These are phyloP conservation scores for Hemaris fuciformis DNA, from an alignment of 2,888 invertebrate genomes.

Conservation along the genomic window DNA sequence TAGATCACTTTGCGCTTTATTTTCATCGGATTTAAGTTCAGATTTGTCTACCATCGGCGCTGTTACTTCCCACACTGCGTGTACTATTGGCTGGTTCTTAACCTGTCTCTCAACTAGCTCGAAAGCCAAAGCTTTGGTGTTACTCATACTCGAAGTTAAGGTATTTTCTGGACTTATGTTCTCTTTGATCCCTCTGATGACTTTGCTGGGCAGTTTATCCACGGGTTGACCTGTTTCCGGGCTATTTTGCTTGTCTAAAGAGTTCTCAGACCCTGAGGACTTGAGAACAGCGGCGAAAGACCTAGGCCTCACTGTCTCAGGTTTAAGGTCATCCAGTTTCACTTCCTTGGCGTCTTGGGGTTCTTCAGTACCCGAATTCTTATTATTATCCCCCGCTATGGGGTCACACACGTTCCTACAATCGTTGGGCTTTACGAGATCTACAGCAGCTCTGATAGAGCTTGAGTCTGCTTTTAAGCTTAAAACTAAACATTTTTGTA, in stretches of 20 bases:
- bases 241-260: conserved; percentile 64
- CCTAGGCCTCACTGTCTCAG: conserved; percentile 56
- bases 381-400: conserved; percentile 31
- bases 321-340: conserved; percentile 37
- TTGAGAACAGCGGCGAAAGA: conserved; percentile 74
- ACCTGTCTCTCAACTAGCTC: conserved; percentile 58
- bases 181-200: conserved; percentile 82
- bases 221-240: conserved; percentile 65
- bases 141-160: conserved; percentile 66
- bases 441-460: conserved; percentile 47
- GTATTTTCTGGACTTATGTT: conserved; percentile 84
- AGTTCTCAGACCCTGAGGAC: conserved; percentile 68
- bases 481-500: conserved; percentile 77
- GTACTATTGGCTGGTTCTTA: conserved; percentile 46
- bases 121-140: conserved; percentile 60
- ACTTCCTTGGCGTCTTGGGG: conserved; percentile 25
- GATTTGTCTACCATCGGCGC: conserved; percentile 38
- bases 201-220: conserved; percentile 78
- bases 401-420: conserved; percentile 45
- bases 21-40: conserved; percentile 48
- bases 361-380: conserved; percentile 17
- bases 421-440: conserved; percentile 73
- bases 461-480: conserved; percentile 56
- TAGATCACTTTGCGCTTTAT: conserved; percentile 48
- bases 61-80: conserved; percentile 46